Evolutionary conservation across 2,888 invertebrate genomes (phyloP), one percentile per base, ranked within the genome.

Genomic region (Lysandra bellargus): DNA sequence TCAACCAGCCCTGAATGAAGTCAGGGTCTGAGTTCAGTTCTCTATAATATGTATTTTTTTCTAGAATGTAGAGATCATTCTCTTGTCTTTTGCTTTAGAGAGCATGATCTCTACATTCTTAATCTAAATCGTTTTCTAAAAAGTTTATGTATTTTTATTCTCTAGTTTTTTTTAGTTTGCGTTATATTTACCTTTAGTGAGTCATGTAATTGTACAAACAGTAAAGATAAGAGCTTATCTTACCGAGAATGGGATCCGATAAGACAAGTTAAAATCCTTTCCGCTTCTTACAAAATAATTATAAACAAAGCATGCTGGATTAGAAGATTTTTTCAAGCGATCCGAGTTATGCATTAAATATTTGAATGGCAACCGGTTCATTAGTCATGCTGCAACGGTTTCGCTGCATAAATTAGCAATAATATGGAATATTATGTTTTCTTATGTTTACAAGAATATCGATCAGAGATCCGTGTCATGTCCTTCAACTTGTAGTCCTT

Each of bases 141-240:
- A 7, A 2, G 49, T 49, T 49, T 49, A 9, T 49, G 49, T 49
- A 61, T 23, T 0, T 17, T n/a, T n/a, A 61, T 61, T 7, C 2
- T 61, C 0, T 23, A 76, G 75, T 76, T 69, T 69, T 69, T 69
- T 69, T 69, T 76, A 57, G 53, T 76, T 76, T 57, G 33, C 37
- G 17, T 57, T 76, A 76, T 76, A 57, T 33, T 76, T 82, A 81
- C 81, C 80, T 82, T 79, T 76, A 79, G 80, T 84, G 82, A 84
- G 79, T 84, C 83, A 83, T 79, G 79, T 78, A 79, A 81, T 78
- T 64, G 49, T 81, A 53, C 80, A 80, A 81, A 82, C 83, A 82
- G 81, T 84, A 83, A 83, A 83, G 84, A 83, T 83, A 84, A 83
- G 81, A 78, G 83, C 78, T 83, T 85, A 85, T 84, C 85, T 81